Evolutionary conservation across 2,888 invertebrate genomes (phyloP), one percentile per base, ranked within the genome.

Genomic region (Eupithecia subfuscata): DNA sequence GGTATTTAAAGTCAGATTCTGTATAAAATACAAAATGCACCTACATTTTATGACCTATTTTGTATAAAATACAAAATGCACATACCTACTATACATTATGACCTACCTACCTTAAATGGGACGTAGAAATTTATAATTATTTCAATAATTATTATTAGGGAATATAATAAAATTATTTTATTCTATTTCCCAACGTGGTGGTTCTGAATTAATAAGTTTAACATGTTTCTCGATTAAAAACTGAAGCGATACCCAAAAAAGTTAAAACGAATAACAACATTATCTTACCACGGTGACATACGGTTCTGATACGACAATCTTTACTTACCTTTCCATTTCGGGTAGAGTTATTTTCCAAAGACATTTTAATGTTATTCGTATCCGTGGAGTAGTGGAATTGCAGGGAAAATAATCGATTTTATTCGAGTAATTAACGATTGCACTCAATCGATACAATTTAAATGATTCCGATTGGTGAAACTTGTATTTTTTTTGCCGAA

Each of bases 391-490:
- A 82, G 80, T 84, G 82, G 82, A 83, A 86, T 83, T 81, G 84
- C 80, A 79, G 81, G 83, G 85, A 82, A 82, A 71, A 76, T 78
- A 79, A 82, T 76, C 75, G 74, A 78, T 48, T 76, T 77, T 79
- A 69, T 75, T 77, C 70, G 76, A 69, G 78, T 84, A 87, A 87
- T 89, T 89, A 88, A 87, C 84, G 85, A 85, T 86, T 90, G 89
- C 87, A 90, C 85, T 87, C 84, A 84, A 86, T 86, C 82, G 86
- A 87, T 82, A 84, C 85, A 85, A 82, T 86, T 87, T 86, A 81
- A 88, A 88, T 85, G 87, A 91, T 90, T 91, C 90, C 91, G 90
- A 89, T 89, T 82, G 84, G 80, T 79, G 81, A 83, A 86, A 87
- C 84, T 86, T 76, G 64, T 86, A 85, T 84, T 4, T 84, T 84